Conservation (phyloP, 2,888 invertebrate species). For the Leucoptera coffeella region DNA sequence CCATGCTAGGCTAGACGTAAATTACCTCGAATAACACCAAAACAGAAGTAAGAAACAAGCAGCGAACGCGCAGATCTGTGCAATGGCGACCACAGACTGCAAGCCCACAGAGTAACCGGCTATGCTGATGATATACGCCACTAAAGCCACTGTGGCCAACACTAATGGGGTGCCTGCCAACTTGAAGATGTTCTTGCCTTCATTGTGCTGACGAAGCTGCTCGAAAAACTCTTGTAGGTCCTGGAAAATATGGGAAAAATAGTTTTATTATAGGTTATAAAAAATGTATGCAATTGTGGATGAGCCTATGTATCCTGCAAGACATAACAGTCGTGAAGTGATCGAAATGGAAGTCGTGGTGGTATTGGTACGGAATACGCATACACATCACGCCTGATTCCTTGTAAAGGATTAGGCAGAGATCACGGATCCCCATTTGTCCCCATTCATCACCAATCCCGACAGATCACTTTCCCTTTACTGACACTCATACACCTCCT, state of each 20-base stretch:
- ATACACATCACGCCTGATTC: too few relatives aligned
- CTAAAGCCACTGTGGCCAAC: slow-evolving; percentile 73
- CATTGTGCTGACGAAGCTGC: slow-evolving; percentile 87
- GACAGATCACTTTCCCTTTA: too few relatives aligned
- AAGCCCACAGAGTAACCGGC: slow-evolving; percentile 72
- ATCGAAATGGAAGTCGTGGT: neutral
- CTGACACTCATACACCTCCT: too few relatives aligned
- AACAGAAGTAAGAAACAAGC: slow-evolving; percentile 67
- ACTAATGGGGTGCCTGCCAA: slow-evolving; percentile 91
- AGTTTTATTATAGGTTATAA: neutral
- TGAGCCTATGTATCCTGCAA: too few relatives aligned
- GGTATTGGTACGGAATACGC: neutral
- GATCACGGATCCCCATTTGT: too few relatives aligned
- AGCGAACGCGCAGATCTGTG: slow-evolving; percentile 67
- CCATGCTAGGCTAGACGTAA: too few relatives aligned
- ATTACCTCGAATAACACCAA: slow-evolving; percentile 85
- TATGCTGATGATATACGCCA: slow-evolving; percentile 77
- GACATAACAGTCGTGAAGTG: neutral
- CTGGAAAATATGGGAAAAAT: slow-evolving; percentile 23
- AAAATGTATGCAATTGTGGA: neutral
- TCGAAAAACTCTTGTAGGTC: slow-evolving; percentile 78
- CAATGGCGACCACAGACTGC: slow-evolving; percentile 69
- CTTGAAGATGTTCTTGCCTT: slow-evolving; percentile 94
- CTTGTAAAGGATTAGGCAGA: too few relatives aligned
- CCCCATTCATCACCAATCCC: too few relatives aligned